These are phyloP conservation scores for Meriones unguiculatus DNA, from an alignment of 2,113 vertebrate genomes.

Conservation along the genomic window DNA sequence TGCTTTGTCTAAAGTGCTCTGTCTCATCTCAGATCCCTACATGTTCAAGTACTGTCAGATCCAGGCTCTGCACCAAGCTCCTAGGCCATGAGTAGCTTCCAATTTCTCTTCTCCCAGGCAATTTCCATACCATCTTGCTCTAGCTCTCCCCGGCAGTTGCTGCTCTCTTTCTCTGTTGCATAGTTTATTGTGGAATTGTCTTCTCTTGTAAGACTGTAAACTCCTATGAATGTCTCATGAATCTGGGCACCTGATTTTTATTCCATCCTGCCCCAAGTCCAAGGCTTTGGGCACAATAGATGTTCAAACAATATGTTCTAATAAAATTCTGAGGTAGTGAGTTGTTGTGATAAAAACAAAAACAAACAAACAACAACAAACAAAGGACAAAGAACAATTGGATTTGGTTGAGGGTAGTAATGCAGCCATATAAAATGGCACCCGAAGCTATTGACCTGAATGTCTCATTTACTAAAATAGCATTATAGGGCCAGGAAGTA, in stretches of 20 bases:
- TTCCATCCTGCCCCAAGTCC: not conserved
- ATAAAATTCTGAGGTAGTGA: not conserved
- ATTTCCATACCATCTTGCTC: not conserved
- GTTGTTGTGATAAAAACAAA: no score
- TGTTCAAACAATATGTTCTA: not conserved
- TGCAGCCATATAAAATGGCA: not conserved
- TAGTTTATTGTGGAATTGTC: not conserved
- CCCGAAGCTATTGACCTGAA: not conserved
- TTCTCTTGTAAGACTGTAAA: not conserved
- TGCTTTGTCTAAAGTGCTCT: not conserved
- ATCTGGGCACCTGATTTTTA: not conserved
- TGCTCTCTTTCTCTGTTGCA: not conserved
- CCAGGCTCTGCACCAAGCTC: not conserved
- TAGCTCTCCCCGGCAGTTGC: not conserved
- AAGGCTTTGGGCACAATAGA: not conserved
- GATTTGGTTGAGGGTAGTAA: not conserved
- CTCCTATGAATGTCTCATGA: not conserved
- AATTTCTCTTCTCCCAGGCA: not conserved
- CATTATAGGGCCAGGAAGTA: not conserved
- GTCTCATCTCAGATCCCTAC: not conserved
- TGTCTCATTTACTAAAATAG: not conserved
- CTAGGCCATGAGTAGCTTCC: not conserved
- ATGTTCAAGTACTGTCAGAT: not conserved
- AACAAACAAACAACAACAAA: not conserved
- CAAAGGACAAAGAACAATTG: not conserved